These are phyloP conservation scores for Murina feae DNA, from an alignment of 2,113 vertebrate species.

Conservation along the genomic window DNA sequence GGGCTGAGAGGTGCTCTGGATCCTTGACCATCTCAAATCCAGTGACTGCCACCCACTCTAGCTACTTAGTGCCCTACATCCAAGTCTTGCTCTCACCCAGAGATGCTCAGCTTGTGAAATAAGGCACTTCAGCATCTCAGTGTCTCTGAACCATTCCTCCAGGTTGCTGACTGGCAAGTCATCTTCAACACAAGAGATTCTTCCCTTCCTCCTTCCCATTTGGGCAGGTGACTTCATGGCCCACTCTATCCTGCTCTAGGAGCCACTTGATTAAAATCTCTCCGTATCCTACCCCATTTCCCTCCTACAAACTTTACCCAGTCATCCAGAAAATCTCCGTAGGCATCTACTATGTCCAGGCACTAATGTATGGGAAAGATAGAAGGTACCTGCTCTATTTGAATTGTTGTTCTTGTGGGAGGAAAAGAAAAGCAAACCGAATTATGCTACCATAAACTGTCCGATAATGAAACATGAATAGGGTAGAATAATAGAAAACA, in stretches of 20 bases:
- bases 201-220: not conserved
- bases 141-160: not conserved
- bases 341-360: not conserved
- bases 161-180: not conserved
- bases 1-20: not conserved
- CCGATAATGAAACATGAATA: not conserved
- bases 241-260: not conserved
- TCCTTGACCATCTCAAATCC: not conserved
- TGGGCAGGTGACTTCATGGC: not conserved
- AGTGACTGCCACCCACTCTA: not conserved
- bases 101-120: not conserved
- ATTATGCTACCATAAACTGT: not conserved
- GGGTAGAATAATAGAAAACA: not conserved
- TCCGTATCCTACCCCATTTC: not conserved
- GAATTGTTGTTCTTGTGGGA: not conserved
- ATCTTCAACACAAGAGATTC: not conserved
- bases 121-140: not conserved
- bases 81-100: not conserved
- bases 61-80: not conserved
- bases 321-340: not conserved
- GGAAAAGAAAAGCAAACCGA: not conserved
- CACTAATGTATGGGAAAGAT: not conserved
- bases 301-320: not conserved
- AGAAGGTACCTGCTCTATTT: not conserved
- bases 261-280: not conserved